These are phyloP conservation scores for Oscheius sp. DNA, from an alignment of 2,888 invertebrate species.

Conservation along the genomic window DNA sequence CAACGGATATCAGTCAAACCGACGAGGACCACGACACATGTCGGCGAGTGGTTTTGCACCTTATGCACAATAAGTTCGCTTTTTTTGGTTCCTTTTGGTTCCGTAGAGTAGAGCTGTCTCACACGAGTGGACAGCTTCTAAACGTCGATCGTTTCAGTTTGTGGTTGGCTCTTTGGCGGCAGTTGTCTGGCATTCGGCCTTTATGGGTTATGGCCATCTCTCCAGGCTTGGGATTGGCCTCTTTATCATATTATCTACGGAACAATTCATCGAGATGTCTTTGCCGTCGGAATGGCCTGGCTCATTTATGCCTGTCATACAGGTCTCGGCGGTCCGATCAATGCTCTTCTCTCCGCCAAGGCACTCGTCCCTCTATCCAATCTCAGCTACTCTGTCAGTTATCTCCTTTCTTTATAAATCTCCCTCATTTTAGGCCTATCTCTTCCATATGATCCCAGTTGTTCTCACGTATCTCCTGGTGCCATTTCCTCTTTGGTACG, in stretches of 20 bases:
- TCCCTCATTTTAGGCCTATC: conserved; percentile 60
- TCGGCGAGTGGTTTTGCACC: conserved; percentile 37
- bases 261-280: conserved; percentile 70
- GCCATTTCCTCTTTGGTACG: conserved; percentile 69
- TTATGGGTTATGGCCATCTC: conserved; percentile 71
- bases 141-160: conserved; percentile 36
- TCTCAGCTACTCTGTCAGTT: conserved; percentile 70
- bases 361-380: conserved; percentile 70
- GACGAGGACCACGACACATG: conserved; percentile 39
- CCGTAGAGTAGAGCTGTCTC: neutral
- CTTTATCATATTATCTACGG: conserved; percentile 72
- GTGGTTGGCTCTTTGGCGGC: conserved; percentile 59
- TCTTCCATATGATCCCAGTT: conserved; percentile 74
- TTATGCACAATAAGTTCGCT: conserved; percentile 24
- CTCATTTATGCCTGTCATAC: conserved; percentile 73
- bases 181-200: conserved; percentile 64
- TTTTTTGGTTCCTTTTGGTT: conserved; percentile 12
- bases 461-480: conserved; percentile 71
- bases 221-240: conserved; percentile 72
- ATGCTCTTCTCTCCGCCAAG: conserved; percentile 64
- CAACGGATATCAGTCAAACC: conserved; percentile 52
- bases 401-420: neutral
- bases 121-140: neutral
- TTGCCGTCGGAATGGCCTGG: conserved; percentile 72
- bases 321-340: conserved; percentile 71